Conservation (phyloP, 2,888 invertebrate genomes). For the Drosophila mettleri region DNA sequence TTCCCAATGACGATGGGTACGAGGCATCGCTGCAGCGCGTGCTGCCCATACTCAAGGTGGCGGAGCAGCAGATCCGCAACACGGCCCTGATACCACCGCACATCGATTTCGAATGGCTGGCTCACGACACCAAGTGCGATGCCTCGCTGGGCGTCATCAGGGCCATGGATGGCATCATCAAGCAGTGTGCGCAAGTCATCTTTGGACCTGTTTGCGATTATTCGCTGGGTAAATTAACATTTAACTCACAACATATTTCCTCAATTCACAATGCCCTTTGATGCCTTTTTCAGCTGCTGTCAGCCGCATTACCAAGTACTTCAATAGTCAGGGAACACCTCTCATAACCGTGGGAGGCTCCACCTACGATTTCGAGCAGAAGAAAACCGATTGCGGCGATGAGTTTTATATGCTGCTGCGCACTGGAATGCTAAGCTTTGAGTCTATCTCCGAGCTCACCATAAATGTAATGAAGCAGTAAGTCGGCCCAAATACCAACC, state of each 20-base stretch:
- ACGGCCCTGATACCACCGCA: conserved; percentile 87
- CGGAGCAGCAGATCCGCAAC: conserved; percentile 86
- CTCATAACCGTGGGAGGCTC: conserved; percentile 93
- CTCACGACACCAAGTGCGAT: conserved; percentile 90
- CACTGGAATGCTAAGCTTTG: conserved; percentile 90
- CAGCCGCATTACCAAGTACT: conserved; percentile 91
- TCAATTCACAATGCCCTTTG: background rate
- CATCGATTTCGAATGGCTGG: conserved; percentile 87
- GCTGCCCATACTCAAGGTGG: conserved; percentile 87
- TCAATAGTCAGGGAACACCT: conserved; percentile 90
- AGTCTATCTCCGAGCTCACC: conserved; percentile 90
- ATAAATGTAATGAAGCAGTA: conserved; percentile 90
- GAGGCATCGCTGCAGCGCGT: conserved; percentile 88
- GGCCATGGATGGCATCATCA: conserved; percentile 89
- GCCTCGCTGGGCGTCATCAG: conserved; percentile 90
- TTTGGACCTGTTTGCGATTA: conserved; percentile 94
- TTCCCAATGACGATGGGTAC: conserved; percentile 87
- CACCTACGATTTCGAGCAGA: conserved; percentile 90
- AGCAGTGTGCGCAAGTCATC: conserved; percentile 91
- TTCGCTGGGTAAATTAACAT: conserved; percentile 89
- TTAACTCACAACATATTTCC: background rate
- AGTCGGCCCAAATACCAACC: conserved; percentile 63
- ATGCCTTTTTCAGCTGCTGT: conserved; percentile 88
- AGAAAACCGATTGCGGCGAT: conserved; percentile 89
- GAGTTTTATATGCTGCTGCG: conserved; percentile 93